Percentiles rank a stretch among this genome's conserved stretches.
Conservation (phyloP, 2,113 vertebrate genomes). For the Agapornis roseicollis region DNA sequence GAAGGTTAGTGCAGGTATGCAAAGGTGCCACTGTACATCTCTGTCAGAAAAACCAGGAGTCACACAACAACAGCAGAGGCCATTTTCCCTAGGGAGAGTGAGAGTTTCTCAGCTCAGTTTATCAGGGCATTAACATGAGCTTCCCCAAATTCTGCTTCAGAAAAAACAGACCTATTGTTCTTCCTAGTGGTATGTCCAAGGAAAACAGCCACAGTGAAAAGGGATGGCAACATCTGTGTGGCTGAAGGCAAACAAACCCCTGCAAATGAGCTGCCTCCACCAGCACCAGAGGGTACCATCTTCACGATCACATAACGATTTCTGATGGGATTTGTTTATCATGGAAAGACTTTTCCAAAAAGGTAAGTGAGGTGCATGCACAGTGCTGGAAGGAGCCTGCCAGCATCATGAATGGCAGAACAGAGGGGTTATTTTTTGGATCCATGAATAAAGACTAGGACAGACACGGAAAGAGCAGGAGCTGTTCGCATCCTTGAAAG, state of each 20-base stretch:
- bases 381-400: not conserved
- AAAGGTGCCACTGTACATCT: not conserved
- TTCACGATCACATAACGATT: not conserved
- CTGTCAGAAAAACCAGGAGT: not conserved
- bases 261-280: not conserved
- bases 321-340: not conserved
- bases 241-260: not conserved
- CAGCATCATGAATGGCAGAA: not conserved
- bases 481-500: not conserved
- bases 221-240: not conserved
- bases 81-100: not conserved
- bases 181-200: not conserved
- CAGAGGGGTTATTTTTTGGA: not conserved
- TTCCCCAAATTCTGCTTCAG: not conserved
- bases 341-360: not conserved
- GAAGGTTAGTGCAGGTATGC: not conserved
- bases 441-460: not conserved
- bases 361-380: not conserved
- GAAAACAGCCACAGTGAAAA: not conserved
- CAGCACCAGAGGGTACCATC: not conserved
- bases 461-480: not conserved
- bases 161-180: accelerated
- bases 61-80: not conserved
- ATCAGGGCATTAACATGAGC: not conserved
- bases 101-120: not conserved